A percentile compares a stretch with the other conserved stretches of the same genome.
Conservation (phyloP, 2,797 vertebrate species). For the Okamejei kenojei region DNA sequence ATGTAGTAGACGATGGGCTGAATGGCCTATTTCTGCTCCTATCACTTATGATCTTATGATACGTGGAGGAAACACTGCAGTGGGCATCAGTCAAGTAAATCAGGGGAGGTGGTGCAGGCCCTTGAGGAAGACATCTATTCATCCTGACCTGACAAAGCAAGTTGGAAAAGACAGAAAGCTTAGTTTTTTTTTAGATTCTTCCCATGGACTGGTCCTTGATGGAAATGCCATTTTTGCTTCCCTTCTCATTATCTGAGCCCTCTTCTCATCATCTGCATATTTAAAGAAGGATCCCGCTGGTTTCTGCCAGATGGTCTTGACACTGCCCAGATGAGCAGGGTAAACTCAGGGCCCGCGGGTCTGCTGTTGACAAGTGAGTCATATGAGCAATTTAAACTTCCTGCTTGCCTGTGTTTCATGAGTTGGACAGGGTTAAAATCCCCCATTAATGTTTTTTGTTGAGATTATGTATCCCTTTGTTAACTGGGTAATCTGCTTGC, state of each 20-base stretch:
- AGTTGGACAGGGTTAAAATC: not conserved
- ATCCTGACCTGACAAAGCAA: not conserved
- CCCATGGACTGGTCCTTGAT: not conserved
- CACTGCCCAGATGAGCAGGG: not conserved
- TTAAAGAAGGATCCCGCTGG: not conserved
- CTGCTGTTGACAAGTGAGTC: not conserved
- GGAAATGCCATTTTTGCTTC: not conserved
- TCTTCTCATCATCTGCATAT: not conserved
- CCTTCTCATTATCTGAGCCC: not conserved
- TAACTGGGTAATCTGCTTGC: constrained; percentile 16
- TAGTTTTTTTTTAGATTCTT: not conserved
- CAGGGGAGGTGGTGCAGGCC: too few species aligned
- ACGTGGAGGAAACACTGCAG: not conserved
- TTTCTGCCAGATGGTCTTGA: constrained; percentile 2
- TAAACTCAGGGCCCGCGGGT: not conserved
- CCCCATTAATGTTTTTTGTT: not conserved
- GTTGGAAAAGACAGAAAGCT: too few species aligned
- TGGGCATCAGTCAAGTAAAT: not conserved
- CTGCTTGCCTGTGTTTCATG: not conserved
- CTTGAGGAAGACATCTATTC: not conserved
- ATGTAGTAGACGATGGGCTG: too few species aligned
- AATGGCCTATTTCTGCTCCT: too few species aligned
- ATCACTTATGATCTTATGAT: too few species aligned
- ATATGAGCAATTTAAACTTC: not conserved
- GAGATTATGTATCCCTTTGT: not conserved